phyloP scores from a whole-genome alignment of 2,888 invertebrate genomes.

The Luperina nickerlii region DNA sequence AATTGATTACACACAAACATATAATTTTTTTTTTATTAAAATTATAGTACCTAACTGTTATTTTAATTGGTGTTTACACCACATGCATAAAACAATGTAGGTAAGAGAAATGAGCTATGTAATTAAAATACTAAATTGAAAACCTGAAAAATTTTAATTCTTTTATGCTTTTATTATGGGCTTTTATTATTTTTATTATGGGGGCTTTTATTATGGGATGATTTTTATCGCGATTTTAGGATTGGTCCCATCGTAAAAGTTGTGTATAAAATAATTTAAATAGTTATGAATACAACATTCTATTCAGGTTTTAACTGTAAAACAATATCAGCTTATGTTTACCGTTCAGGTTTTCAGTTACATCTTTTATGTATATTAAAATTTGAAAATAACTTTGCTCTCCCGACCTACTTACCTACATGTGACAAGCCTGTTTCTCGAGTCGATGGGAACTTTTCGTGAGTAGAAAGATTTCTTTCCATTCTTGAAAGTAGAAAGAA shows the following conservation, averaged over 20 bases:
- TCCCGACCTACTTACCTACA: background rate
- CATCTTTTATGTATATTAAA: background rate
- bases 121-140: background rate
- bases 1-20: too few relatives aligned
- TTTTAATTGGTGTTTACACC: too few relatives aligned
- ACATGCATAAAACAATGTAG: too few relatives aligned
- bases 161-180: background rate
- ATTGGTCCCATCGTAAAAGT: background rate
- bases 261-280: too few relatives aligned
- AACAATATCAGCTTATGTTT: too few relatives aligned
- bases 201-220: background rate
- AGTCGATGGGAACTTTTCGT: too few relatives aligned
- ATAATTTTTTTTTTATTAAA: too few relatives aligned
- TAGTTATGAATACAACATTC: too few relatives aligned
- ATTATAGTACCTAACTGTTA: too few relatives aligned
- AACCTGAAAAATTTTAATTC: background rate
- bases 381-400: background rate
- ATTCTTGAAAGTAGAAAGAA: background rate
- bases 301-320: too few relatives aligned
- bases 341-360: background rate
- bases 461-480: background rate
- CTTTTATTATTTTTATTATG: too few relatives aligned
- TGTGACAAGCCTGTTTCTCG: background rate
- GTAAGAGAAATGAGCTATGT: too few relatives aligned
- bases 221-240: background rate